Conservation (phyloP, 2,113 vertebrate species). For the Gracilinanus agilis region DNA sequence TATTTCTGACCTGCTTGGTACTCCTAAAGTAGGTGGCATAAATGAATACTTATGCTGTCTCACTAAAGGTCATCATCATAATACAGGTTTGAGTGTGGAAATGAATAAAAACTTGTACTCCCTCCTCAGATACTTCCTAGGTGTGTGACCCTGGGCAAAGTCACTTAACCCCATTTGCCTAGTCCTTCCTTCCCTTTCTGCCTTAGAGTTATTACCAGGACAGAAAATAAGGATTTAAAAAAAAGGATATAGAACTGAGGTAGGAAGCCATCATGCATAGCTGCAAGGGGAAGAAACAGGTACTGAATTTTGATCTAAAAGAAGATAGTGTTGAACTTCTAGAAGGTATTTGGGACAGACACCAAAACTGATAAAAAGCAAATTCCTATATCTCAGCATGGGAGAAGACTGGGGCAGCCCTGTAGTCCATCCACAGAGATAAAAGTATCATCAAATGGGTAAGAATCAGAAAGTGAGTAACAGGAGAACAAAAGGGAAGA, state of each 20-base stretch:
- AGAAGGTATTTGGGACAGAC: neutral
- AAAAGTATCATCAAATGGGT: neutral
- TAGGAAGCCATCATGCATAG: neutral
- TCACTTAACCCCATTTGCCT: no score
- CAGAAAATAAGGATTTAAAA: no score
- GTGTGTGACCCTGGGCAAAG: no score
- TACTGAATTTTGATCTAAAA: neutral
- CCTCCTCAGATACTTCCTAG: conserved; percentile 23
- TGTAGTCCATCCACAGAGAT: neutral
- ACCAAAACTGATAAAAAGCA: neutral
- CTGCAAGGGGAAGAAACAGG: neutral
- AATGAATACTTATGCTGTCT: neutral
- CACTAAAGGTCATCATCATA: conserved; percentile 29
- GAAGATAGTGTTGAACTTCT: neutral
- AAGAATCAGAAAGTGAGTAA: neutral
- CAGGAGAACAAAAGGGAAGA: neutral
- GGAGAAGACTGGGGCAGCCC: neutral
- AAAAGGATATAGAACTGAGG: neutral
- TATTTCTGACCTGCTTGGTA: neutral
- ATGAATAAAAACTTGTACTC: conserved; percentile 41
- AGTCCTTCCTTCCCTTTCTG: no score
- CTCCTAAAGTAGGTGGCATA: neutral
- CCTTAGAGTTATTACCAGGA: no score
- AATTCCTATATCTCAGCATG: neutral
- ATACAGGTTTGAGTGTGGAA: conserved; percentile 36